phyloP scores from a whole-genome alignment of 2,888 invertebrate genomes.

The Pollenia griseotomentosa region DNA sequence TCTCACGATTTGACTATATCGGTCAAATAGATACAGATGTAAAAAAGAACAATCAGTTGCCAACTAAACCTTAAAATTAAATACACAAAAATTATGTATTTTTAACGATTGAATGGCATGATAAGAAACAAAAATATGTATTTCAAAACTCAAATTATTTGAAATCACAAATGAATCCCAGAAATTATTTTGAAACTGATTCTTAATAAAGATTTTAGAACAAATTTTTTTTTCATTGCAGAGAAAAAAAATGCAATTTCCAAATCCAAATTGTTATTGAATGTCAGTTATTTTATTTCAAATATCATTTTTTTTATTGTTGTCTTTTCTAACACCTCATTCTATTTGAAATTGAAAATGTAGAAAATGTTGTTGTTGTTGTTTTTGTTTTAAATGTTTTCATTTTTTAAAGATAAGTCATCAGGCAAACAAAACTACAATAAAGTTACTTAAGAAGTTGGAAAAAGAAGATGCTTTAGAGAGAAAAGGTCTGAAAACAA shows the following conservation, averaged over 20 bases:
- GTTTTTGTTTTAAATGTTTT: slow-evolving; percentile 26
- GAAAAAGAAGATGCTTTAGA: slow-evolving; percentile 31
- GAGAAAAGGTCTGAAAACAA: neutral
- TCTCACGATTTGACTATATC: slow-evolving; percentile 73
- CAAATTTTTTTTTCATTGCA: neutral
- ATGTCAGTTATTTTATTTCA: neutral
- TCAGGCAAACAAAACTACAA: neutral
- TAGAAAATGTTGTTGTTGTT: slow-evolving; percentile 49
- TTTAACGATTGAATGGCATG: slow-evolving; percentile 58
- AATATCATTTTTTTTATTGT: neutral
- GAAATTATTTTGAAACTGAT: slow-evolving; percentile 46
- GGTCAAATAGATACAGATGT: slow-evolving; percentile 68
- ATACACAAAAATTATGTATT: slow-evolving; percentile 20
- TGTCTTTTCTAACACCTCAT: slow-evolving; percentile 55
- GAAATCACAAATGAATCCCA: slow-evolving; percentile 40
- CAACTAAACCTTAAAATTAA: slow-evolving; percentile 25
- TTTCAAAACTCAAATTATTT: slow-evolving; percentile 52
- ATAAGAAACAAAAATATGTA: slow-evolving; percentile 50
- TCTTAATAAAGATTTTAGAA: slow-evolving; percentile 60
- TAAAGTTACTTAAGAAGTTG: slow-evolving; percentile 25
- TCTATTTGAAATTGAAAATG: slow-evolving; percentile 54
- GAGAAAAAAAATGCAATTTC: slow-evolving; percentile 15
- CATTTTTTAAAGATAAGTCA: slow-evolving; percentile 21
- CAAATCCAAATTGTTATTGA: slow-evolving; percentile 46
- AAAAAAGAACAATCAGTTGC: slow-evolving; percentile 20